Evolutionary conservation across 2,797 vertebrate species (phyloP), one percentile per base, ranked within the genome.

Genomic region (Lithobates pipiens): DNA sequence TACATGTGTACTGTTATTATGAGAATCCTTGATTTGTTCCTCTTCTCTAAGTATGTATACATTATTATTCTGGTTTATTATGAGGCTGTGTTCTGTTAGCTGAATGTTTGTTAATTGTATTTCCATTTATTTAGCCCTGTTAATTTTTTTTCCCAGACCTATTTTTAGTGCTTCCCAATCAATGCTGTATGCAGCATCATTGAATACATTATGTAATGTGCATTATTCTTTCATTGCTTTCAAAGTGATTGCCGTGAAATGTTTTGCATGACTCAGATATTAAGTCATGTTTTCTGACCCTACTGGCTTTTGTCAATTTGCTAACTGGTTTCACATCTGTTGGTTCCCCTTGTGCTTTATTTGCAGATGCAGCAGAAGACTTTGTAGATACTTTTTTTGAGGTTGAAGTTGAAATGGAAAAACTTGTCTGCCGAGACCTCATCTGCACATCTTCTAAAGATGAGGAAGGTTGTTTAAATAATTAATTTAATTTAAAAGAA

Each of bases 341-440:
- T 34, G 10, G 72, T 34, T 73, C 84, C 91, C 83, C 42, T 88
- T 88, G n/a, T 50, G 18, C 88, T 27, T 46, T 88, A 88, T 88
- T 23, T 86, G 0, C 74, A 93, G 97, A 97, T 87, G 93, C 95
- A 86, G 95, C 96, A 15, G 98, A 99, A 86, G 97, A 99, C 91
- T 94, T 99, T 92, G 92, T 99, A 90, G 96, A 98, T 90, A 96
- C 95, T 1, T 99, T 99, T 93, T 99, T 99, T 92, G 98, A 99
- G 92, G 97, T 98, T 21, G 98, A 99, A 94, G 96, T 99, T 92
- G 98, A 99, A 94, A 96, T 99, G 97, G 98, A 99, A 89, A 97
- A 97, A 93, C 96, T 96, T 39, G 95, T 99, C 91, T 99, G 98
- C 92, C 96, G 97, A 92, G 98, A 99, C 83, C 92, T 98, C 29